phyloP scores from a whole-genome alignment of 1,140 invertebrate genomes.

The Ceratina calcarata region DNA sequence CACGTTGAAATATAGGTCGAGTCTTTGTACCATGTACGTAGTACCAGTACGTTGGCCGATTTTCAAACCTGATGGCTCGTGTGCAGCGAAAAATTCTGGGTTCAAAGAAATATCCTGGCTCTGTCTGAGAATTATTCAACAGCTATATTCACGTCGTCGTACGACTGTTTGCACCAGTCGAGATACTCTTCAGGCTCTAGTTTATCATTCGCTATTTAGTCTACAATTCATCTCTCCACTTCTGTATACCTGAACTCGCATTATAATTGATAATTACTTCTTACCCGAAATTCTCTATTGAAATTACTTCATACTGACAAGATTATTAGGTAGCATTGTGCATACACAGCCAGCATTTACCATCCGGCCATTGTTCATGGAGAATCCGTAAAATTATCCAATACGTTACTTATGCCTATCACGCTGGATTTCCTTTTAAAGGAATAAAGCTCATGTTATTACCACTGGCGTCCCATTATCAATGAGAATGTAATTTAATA shows the following conservation, averaged over 20 bases:
- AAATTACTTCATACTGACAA: no score
- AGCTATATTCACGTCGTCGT: no score
- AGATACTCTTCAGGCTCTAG: no score
- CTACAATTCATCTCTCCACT: no score
- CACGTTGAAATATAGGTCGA: constrained; percentile 17
- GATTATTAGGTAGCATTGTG: no score
- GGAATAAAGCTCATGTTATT: background rate
- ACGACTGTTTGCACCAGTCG: no score
- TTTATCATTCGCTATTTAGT: no score
- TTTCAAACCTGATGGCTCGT: constrained; percentile 11
- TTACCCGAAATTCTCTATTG: no score
- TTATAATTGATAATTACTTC: no score
- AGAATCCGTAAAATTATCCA: constrained; percentile 15
- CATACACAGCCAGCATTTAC: background rate
- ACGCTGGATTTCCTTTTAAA: background rate
- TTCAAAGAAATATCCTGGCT: constrained; percentile 4
- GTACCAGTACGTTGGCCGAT: background rate
- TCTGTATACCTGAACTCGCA: no score
- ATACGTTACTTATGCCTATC: background rate
- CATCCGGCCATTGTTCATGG: background rate
- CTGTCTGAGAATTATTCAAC: constrained; percentile 1
- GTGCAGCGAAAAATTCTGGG: background rate
- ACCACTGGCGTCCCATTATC: background rate
- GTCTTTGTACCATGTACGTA: constrained; percentile 3
- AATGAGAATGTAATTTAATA: constrained; percentile 23